Conservation (phyloP, 2,888 invertebrate genomes). For the Gandaritis pyraliata region DNA sequence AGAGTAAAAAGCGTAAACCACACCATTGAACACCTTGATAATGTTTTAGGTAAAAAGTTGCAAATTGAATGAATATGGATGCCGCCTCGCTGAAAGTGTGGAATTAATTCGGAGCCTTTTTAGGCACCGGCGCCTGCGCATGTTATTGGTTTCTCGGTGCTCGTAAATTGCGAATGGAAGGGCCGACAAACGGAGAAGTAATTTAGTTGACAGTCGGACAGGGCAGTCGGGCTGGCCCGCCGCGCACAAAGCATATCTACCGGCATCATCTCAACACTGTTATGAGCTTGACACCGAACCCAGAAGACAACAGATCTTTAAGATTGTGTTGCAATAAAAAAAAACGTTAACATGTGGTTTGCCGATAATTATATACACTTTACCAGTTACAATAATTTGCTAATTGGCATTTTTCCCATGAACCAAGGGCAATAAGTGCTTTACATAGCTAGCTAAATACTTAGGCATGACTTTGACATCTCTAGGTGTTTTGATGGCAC, state of each 20-base stretch:
- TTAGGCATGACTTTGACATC: not conserved
- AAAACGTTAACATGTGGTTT: slow-evolving; percentile 28
- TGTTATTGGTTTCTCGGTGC: slow-evolving; percentile 55
- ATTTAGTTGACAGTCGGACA: slow-evolving; percentile 79
- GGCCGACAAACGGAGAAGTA: slow-evolving; percentile 76
- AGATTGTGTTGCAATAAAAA: slow-evolving; percentile 58
- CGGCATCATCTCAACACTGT: slow-evolving; percentile 76
- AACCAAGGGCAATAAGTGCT: not conserved
- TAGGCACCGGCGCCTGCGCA: slow-evolving; percentile 60
- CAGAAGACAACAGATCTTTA: slow-evolving; percentile 61
- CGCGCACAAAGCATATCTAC: slow-evolving; percentile 72
- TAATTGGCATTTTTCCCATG: slow-evolving; percentile 16
- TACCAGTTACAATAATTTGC: slow-evolving; percentile 4
- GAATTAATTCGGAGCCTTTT: slow-evolving; percentile 56
- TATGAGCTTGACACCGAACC: slow-evolving; percentile 75
- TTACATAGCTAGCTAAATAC: no score
- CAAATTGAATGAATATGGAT: slow-evolving; percentile 55
- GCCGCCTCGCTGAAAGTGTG: slow-evolving; percentile 53
- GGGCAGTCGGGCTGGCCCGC: slow-evolving; percentile 49
- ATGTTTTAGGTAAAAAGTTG: slow-evolving; percentile 47
- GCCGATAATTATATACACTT: slow-evolving; percentile 22
- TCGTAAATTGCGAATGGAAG: slow-evolving; percentile 77
- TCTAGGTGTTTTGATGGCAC: no score
- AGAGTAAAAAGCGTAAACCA: slow-evolving; percentile 37
- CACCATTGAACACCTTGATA: slow-evolving; percentile 41